Percentiles rank a stretch among this genome's conserved stretches.
Conservation (phyloP, 2,888 invertebrate species). For the Plebejus anna region DNA sequence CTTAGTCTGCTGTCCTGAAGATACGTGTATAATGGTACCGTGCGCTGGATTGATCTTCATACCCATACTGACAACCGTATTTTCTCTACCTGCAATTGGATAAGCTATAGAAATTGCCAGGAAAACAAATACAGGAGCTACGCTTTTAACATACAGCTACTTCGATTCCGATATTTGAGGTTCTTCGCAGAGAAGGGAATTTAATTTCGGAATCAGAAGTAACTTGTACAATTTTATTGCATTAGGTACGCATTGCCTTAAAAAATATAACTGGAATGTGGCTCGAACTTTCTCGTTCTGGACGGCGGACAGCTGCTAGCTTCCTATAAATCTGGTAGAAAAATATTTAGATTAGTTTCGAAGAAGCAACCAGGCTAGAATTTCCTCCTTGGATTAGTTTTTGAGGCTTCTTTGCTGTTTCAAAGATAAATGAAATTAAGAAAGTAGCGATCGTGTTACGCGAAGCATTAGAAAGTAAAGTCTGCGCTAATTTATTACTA, state of each 20-base stretch:
- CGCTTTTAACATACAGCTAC: background rate
- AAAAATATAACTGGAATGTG: background rate
- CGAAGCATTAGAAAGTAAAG: too few relatives aligned
- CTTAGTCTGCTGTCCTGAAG: conserved; percentile 74
- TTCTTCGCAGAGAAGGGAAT: background rate
- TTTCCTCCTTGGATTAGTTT: background rate
- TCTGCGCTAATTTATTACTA: background rate
- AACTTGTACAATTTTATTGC: background rate
- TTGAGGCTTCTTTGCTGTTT: background rate
- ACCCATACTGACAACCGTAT: conserved; percentile 69
- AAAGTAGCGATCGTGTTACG: background rate
- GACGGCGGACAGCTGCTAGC: background rate
- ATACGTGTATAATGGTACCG: conserved; percentile 72
- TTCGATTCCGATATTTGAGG: background rate
- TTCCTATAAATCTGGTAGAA: background rate
- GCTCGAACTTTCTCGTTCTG: background rate
- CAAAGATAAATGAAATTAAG: background rate
- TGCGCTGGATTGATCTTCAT: conserved; percentile 75
- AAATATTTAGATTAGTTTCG: background rate
- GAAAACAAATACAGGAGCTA: background rate
- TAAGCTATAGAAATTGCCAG: conserved; percentile 19
- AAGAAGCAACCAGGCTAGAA: background rate
- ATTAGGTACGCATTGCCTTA: background rate
- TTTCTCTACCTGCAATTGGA: conserved; percentile 64
- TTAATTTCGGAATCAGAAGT: background rate